Percentiles rank a stretch among this genome's conserved stretches.
Evolutionary conservation across 2,113 vertebrate genomes (phyloP).

Genomic region (Pleuronectes platessa): DNA sequence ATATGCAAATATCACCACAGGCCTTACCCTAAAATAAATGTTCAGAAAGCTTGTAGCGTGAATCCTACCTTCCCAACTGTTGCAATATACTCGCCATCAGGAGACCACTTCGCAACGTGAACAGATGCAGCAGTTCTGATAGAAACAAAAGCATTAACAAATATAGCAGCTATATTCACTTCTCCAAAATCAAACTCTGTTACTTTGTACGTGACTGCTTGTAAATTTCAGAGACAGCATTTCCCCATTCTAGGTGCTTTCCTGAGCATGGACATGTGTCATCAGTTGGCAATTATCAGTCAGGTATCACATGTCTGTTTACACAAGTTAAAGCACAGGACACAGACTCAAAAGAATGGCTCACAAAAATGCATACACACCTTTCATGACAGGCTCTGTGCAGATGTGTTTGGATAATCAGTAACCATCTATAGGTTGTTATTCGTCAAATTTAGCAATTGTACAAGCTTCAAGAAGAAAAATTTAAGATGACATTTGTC

Average conservation of each 20-base stretch:
- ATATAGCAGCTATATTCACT: constrained; percentile 47
- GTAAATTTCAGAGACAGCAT: constrained; percentile 5
- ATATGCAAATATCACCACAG: neutral
- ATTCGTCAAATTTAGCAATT: constrained; percentile 1
- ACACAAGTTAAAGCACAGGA: constrained; percentile 19
- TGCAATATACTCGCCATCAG: constrained; percentile 98
- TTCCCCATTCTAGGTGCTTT: constrained; percentile 40
- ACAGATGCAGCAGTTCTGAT: constrained; percentile 93
- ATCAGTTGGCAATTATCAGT: constrained; percentile 53
- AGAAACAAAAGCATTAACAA: constrained; percentile 37
- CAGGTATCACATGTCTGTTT: constrained; percentile 24
- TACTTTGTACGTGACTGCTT: neutral
- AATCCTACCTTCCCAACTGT: constrained; percentile 92
- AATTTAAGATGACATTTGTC: constrained; percentile 12
- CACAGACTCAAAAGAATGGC: constrained; percentile 10
- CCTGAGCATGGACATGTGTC: constrained; percentile 12
- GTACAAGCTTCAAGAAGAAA: neutral
- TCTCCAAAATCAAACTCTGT: constrained; percentile 13
- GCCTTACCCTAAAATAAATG: neutral
- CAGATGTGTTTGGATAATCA: constrained; percentile 20
- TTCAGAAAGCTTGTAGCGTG: neutral
- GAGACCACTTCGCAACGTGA: constrained; percentile 96
- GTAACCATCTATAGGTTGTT: constrained; percentile 10
- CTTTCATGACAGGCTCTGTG: neutral
- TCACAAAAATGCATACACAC: neutral